A percentile compares a stretch with the other conserved stretches of the same genome.
These are phyloP conservation scores for Craterocephalus amniculus DNA, from an alignment of 2,797 vertebrate species.

Conservation along the genomic window DNA sequence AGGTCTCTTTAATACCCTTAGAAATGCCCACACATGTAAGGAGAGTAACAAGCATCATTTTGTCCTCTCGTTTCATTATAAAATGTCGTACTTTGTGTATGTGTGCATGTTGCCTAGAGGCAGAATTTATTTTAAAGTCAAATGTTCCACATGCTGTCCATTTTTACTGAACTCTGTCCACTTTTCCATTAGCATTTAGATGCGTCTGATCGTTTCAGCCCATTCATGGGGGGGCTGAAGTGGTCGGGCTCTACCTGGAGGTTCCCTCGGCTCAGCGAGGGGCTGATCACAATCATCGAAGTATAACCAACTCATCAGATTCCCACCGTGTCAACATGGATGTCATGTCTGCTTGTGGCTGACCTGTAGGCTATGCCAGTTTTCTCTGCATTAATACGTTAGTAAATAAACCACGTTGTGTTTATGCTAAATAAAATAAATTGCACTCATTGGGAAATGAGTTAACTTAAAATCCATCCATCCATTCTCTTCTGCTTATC, in stretches of 20 bases:
- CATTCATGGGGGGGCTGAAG: slow-evolving; percentile 9
- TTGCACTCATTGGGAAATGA: too few species aligned
- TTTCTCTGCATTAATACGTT: neutral
- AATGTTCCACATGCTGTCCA: slow-evolving; percentile 16
- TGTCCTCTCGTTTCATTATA: slow-evolving; percentile 5
- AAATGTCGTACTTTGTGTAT: neutral
- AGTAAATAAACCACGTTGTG: too few species aligned
- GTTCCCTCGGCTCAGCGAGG: neutral
- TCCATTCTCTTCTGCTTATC: too few species aligned
- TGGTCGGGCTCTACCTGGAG: neutral
- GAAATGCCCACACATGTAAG: slow-evolving; percentile 35
- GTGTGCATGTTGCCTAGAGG: neutral
- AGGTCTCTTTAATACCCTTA: slow-evolving; percentile 1
- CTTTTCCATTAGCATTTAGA: slow-evolving; percentile 53
- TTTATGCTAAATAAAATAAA: too few species aligned
- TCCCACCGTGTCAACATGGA: slow-evolving; percentile 1
- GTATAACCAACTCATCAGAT: neutral
- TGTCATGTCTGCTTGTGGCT: neutral
- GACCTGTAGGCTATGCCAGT: neutral
- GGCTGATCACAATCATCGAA: neutral
- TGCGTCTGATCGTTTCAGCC: slow-evolving; percentile 11
- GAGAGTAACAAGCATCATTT: slow-evolving; percentile 10
- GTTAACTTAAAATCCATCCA: too few species aligned
- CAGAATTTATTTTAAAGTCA: neutral
- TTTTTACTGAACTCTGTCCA: slow-evolving; percentile 11